These are phyloP conservation scores for Bubo blakistoni DNA, from an alignment of 2,113 vertebrate species.

Conservation along the genomic window DNA sequence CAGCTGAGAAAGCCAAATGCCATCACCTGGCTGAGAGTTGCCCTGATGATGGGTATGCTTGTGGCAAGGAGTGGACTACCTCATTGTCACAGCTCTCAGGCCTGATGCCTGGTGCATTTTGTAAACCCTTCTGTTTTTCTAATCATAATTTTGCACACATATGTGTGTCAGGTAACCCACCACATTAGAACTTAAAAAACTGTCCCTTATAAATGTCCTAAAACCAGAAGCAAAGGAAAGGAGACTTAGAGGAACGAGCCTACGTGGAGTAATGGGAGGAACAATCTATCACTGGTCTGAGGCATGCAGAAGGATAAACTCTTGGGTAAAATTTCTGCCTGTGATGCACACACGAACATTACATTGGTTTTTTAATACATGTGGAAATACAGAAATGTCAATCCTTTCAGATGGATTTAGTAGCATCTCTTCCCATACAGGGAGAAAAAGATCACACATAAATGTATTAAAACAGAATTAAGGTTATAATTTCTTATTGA, in stretches of 20 bases:
- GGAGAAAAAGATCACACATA: neutral
- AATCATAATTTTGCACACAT: neutral
- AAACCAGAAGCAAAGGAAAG: neutral
- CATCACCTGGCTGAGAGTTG: neutral
- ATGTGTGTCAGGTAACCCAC: neutral
- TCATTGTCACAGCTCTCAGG: neutral
- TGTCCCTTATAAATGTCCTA: neutral
- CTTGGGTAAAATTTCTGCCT: neutral
- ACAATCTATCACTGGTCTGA: neutral
- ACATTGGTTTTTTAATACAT: neutral
- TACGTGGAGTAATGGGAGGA: neutral
- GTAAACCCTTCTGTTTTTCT: neutral
- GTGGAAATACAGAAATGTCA: neutral
- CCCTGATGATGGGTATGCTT: fast-evolving
- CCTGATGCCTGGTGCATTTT: fast-evolving
- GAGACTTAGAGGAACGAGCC: neutral
- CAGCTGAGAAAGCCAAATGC: neutral
- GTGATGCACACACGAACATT: neutral
- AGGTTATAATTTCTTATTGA: neutral
- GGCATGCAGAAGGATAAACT: neutral
- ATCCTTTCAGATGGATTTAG: neutral
- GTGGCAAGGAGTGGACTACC: neutral
- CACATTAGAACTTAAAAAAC: neutral
- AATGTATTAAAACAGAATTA: neutral
- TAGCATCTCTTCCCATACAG: neutral